Percentiles rank a stretch among this genome's conserved stretches.
Evolutionary conservation across 2,888 invertebrate genomes (phyloP).

Genomic region (Chorisops tibialis): DNA sequence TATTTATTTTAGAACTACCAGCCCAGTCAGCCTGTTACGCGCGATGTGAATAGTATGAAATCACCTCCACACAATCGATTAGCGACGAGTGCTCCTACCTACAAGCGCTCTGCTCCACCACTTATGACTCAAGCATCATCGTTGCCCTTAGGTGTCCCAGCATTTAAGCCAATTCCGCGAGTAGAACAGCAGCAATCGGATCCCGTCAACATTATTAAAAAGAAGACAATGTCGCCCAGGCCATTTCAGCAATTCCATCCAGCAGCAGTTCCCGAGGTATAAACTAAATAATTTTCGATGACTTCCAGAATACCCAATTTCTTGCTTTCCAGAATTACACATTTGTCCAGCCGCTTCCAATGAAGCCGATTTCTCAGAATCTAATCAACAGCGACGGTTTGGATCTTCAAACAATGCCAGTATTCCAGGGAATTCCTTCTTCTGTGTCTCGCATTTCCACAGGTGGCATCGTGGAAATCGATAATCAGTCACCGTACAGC

Average conservation of each 20-base stretch:
- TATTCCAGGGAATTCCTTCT: slow-evolving; percentile 56
- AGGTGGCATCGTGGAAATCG: slow-evolving; percentile 38
- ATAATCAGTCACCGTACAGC: slow-evolving; percentile 30
- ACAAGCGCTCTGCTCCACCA: slow-evolving; percentile 15
- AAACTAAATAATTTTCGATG: too few species aligned
- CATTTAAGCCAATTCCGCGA: slow-evolving; percentile 75
- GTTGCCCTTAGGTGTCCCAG: slow-evolving; percentile 64
- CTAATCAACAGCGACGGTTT: slow-evolving; percentile 37
- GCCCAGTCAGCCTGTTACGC: not conserved
- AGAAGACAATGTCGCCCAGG: slow-evolving; percentile 54
- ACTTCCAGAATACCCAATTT: too few species aligned
- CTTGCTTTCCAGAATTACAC: slow-evolving; percentile 22
- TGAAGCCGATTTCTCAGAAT: slow-evolving; percentile 45
- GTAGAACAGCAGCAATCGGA: slow-evolving; percentile 44
- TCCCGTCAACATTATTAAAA: slow-evolving; percentile 39
- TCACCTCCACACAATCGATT: slow-evolving; percentile 18
- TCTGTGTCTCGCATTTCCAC: slow-evolving; percentile 59
- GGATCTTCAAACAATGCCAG: slow-evolving; percentile 54
- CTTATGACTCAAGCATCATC: slow-evolving; percentile 42
- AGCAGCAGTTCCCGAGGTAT: slow-evolving; percentile 34
- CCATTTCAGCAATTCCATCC: slow-evolving; percentile 51
- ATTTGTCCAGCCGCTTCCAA: slow-evolving; percentile 16
- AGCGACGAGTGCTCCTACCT: slow-evolving; percentile 10
- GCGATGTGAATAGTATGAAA: not conserved
- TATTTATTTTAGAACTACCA: slow-evolving; percentile 15